These are phyloP conservation scores for Drosophila arawakana DNA, from an alignment of 1,140 invertebrate species.

Conservation along the genomic window DNA sequence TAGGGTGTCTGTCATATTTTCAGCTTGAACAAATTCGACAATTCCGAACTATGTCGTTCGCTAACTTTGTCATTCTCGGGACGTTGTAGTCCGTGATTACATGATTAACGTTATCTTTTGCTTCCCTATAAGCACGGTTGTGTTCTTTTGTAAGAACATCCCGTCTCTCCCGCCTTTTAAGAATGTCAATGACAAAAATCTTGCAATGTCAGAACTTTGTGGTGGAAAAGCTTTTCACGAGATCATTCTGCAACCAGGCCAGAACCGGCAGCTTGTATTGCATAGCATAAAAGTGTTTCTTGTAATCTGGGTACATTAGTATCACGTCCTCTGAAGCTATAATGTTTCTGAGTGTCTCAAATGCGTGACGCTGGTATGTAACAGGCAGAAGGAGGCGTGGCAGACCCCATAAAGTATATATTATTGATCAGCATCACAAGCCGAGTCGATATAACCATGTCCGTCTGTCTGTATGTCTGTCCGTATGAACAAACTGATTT, in stretches of 20 bases:
- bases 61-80: not conserved
- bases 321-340: constrained; percentile 2
- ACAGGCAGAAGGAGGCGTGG: too few relatives aligned
- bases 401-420: too few relatives aligned
- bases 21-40: too few relatives aligned
- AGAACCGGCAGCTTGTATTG: not conserved
- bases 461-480: too few relatives aligned
- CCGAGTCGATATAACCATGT: too few relatives aligned
- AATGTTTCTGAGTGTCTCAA: constrained; percentile 7
- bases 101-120: not conserved
- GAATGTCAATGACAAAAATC: not conserved
- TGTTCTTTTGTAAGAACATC: not conserved
- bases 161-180: not conserved
- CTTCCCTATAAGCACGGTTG: not conserved
- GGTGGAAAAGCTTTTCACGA: not conserved
- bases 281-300: constrained; percentile 2
- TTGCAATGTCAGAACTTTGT: not conserved
- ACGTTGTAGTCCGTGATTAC: constrained; percentile 6
- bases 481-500: too few relatives aligned
- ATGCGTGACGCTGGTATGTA: not conserved
- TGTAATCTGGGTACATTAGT: not conserved
- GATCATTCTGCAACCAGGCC: constrained; percentile 1
- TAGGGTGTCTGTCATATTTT: too few relatives aligned
- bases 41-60: not conserved
- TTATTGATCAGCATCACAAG: too few relatives aligned